Evolutionary conservation across 2,797 vertebrate species (phyloP).

Genomic region (Urocyon cinereoargenteus): DNA sequence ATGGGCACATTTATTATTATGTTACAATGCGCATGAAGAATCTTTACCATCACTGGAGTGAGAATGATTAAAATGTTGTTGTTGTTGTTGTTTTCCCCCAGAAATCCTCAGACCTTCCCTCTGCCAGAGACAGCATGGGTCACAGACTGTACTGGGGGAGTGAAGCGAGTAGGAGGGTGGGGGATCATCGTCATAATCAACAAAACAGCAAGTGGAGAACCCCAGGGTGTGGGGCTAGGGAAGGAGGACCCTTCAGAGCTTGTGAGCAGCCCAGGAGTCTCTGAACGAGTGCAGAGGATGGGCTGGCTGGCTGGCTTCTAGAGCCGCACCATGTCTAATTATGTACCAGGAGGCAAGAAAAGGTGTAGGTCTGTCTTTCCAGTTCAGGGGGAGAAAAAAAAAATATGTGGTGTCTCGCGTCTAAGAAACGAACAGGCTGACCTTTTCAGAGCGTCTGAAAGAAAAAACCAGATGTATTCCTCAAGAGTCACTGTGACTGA

Average conservation of each 20-base stretch:
- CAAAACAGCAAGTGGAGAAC: slow-evolving; percentile 69
- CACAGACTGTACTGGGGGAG: not conserved
- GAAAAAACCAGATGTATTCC: slow-evolving; percentile 93
- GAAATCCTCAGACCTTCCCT: slow-evolving; percentile 78
- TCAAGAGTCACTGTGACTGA: slow-evolving; percentile 92
- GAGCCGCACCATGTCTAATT: slow-evolving; percentile 89
- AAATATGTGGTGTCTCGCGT: slow-evolving; percentile 87
- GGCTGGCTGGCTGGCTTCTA: slow-evolving; percentile 87
- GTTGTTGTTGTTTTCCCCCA: slow-evolving; percentile 25
- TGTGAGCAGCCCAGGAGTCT: slow-evolving; percentile 84
- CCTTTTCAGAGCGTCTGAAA: slow-evolving; percentile 92
- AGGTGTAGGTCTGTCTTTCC: slow-evolving; percentile 90
- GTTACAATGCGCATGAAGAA: slow-evolving; percentile 88
- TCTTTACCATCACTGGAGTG: slow-evolving; percentile 81
- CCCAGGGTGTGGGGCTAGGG: slow-evolving; percentile 56
- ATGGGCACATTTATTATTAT: slow-evolving; percentile 88
- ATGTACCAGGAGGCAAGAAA: slow-evolving; percentile 88
- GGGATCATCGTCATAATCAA: not conserved
- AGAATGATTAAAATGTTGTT: slow-evolving; percentile 82
- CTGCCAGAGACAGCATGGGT: slow-evolving; percentile 53
- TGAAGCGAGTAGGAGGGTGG: not conserved
- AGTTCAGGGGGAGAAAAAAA: slow-evolving; percentile 85
- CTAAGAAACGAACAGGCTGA: slow-evolving; percentile 93
- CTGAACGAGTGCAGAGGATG: slow-evolving; percentile 84
- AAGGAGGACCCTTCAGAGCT: slow-evolving; percentile 77